Conservation (phyloP, 35 echinoderm and acorn worm genomes). For the Diadema setosum region DNA sequence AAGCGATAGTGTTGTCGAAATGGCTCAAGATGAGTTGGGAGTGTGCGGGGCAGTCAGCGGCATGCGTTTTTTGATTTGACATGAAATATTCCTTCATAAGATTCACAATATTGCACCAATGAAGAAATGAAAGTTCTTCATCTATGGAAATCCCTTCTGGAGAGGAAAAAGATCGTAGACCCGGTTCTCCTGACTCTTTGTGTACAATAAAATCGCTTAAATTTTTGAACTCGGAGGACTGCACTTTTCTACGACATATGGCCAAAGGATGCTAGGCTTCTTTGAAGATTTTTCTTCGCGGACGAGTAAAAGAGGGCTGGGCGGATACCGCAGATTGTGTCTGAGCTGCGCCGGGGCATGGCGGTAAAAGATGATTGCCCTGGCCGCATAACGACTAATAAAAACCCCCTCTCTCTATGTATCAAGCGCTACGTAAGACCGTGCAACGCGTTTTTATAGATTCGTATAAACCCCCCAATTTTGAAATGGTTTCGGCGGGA, state of each 20-base stretch:
- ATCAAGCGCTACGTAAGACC: no score
- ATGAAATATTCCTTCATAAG: conserved; percentile 7
- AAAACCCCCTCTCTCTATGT: no score
- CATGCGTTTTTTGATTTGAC: not conserved
- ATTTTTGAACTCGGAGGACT: not conserved
- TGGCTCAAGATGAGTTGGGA: no score
- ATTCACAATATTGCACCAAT: conserved; percentile 1
- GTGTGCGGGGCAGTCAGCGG: not conserved
- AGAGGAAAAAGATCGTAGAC: not conserved
- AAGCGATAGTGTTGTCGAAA: no score
- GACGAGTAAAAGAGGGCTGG: not conserved
- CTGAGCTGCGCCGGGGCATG: not conserved
- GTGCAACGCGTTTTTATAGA: no score
- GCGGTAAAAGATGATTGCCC: not conserved
- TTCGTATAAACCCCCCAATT: no score
- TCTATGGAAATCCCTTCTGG: not conserved
- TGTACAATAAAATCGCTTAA: not conserved
- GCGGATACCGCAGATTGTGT: not conserved
- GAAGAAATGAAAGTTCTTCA: not conserved
- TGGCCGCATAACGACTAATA: not conserved
- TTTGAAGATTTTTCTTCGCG: not conserved
- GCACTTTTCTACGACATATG: conserved; percentile 2
- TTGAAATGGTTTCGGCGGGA: no score
- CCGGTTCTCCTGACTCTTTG: not conserved
- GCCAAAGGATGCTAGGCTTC: not conserved